Evolutionary conservation across 2,888 invertebrate species (phyloP).

Genomic region (Spilarctia lutea): DNA sequence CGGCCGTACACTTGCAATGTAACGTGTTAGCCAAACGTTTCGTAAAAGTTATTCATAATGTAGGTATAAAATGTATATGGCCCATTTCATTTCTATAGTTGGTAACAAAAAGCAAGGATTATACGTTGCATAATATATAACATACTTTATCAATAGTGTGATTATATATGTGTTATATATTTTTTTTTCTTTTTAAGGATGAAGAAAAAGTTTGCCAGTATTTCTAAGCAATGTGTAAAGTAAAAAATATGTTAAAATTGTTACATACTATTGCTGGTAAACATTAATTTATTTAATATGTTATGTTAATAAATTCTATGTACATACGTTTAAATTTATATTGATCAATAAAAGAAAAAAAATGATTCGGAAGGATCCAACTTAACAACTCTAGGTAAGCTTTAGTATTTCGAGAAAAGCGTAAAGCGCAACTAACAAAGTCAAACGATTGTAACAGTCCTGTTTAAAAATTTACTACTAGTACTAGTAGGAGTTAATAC

Average conservation of each 20-base stretch:
- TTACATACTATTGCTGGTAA: too few relatives aligned
- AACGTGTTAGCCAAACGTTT: conserved; percentile 19
- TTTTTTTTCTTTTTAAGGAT: too few relatives aligned
- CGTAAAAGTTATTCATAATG: background rate
- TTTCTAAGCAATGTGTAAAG: too few relatives aligned
- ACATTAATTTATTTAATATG: too few relatives aligned
- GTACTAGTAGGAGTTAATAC: background rate
- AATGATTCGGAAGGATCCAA: too few relatives aligned
- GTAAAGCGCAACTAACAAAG: background rate
- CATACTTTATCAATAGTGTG: background rate
- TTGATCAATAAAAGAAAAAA: background rate
- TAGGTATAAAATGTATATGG: background rate
- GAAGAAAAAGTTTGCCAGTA: too few relatives aligned
- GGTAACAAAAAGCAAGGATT: background rate
- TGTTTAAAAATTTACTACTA: background rate
- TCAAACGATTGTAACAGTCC: background rate
- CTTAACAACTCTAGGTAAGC: too few relatives aligned
- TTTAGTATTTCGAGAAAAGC: background rate
- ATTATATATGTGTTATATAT: background rate
- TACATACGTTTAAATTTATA: background rate
- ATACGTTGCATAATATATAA: background rate
- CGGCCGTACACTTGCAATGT: conserved; percentile 51
- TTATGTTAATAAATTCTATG: background rate
- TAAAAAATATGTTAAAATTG: too few relatives aligned
- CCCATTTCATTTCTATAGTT: background rate